Evolutionary conservation across 2,888 invertebrate genomes (phyloP).

Genomic region (Trisateles emortualis): DNA sequence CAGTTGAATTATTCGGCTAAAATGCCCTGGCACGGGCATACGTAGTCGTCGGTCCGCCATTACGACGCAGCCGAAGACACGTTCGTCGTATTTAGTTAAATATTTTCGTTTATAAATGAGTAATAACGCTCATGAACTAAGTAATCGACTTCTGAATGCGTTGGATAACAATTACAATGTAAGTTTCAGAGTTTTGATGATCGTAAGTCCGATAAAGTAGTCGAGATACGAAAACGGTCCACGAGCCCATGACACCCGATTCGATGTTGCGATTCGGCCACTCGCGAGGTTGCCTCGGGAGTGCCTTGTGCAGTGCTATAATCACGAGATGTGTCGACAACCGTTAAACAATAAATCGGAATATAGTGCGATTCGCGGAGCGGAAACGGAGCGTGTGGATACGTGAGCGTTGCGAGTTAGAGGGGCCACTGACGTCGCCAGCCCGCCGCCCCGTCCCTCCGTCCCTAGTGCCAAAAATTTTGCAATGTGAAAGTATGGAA

Average conservation of each 20-base stretch:
- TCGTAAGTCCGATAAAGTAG: constrained; percentile 73
- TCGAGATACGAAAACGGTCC: constrained; percentile 82
- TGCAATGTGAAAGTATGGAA: constrained; percentile 86
- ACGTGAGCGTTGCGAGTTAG: constrained; percentile 78
- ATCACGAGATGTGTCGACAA: constrained; percentile 58
- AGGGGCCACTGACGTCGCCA: constrained; percentile 84
- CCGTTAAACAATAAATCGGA: constrained; percentile 52
- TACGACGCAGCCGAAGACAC: constrained; percentile 87
- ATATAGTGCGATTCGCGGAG: constrained; percentile 62
- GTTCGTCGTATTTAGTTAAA: constrained; percentile 88
- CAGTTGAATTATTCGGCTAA: constrained; percentile 88
- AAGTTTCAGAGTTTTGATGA: constrained; percentile 89
- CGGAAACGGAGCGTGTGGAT: constrained; percentile 73
- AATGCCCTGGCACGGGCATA: constrained; percentile 88
- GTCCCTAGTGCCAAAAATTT: constrained; percentile 85
- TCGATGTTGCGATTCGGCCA: constrained; percentile 78
- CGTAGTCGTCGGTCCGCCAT: constrained; percentile 88
- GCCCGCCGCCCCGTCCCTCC: constrained; percentile 78
- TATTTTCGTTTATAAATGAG: constrained; percentile 91
- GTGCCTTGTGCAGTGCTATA: constrained; percentile 58
- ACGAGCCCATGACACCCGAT: constrained; percentile 85
- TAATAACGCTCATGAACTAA: constrained; percentile 95
- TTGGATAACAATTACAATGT: constrained; percentile 99
- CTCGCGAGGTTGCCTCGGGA: constrained; percentile 72
- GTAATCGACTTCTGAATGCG: constrained; percentile 98